Evolutionary conservation across 1,140 invertebrate species (phyloP).

Genomic region (Chrysomallon squamiferum): DNA sequence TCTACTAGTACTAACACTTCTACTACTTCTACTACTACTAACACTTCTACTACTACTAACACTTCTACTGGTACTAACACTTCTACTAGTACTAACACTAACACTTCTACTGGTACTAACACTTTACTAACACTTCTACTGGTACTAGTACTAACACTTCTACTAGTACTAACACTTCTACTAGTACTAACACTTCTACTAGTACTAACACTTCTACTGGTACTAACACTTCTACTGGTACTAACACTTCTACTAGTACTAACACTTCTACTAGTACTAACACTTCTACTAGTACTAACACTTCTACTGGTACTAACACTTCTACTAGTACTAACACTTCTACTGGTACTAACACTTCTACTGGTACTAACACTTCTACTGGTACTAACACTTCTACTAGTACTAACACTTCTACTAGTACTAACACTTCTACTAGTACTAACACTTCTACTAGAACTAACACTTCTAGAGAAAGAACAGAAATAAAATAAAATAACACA

Average conservation of each 20-base stretch:
- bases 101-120: background rate
- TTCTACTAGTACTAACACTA: background rate
- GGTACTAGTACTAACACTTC: background rate
- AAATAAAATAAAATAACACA: too few species aligned
- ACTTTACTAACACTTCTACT: too few species aligned
- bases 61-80: too few species aligned
- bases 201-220: background rate
- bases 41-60: background rate
- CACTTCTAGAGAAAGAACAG: too few species aligned
- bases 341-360: too few species aligned
- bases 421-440: too few species aligned
- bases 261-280: background rate
- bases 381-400: too few species aligned
- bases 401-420: too few species aligned
- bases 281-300: background rate
- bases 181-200: background rate
- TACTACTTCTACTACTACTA: background rate
- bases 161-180: background rate
- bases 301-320: background rate
- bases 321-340: background rate
- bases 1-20: background rate
- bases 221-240: background rate
- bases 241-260: background rate
- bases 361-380: too few species aligned
- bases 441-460: too few species aligned